phyloP scores from a whole-genome alignment of 2,888 invertebrate genomes.

The Oscheius onirici region DNA sequence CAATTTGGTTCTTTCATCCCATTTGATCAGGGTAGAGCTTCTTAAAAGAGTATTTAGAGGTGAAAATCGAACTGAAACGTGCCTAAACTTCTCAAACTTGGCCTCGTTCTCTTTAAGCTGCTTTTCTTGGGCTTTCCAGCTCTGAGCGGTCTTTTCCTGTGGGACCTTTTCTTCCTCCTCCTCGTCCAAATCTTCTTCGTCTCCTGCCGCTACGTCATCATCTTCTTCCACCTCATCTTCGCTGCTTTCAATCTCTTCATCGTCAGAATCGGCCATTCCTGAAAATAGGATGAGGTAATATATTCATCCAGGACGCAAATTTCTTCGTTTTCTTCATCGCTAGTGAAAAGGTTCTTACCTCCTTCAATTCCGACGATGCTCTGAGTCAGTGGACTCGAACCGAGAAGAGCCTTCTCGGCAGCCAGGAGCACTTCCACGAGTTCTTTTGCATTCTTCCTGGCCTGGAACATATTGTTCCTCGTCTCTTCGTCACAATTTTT shows the following conservation, averaged over 20 bases:
- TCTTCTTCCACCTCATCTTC: constrained; percentile 56
- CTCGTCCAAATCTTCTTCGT: constrained; percentile 10
- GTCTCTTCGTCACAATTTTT: constrained; percentile 46
- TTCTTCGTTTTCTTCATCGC: no score
- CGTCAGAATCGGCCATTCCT: constrained; percentile 45
- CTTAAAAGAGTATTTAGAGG: no score
- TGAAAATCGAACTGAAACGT: no score
- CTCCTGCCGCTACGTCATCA: constrained; percentile 32
- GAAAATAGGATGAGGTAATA: background rate
- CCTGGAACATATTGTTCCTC: constrained; percentile 39
- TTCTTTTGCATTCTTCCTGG: constrained; percentile 45
- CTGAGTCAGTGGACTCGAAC: constrained; percentile 22
- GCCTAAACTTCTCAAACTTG: constrained; percentile 43
- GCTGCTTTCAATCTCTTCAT: constrained; percentile 66
- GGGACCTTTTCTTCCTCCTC: constrained; percentile 13
- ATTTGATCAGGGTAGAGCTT: constrained; percentile 86
- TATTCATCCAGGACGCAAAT: no score
- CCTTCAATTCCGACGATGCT: constrained; percentile 20
- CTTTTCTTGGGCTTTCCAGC: constrained; percentile 8
- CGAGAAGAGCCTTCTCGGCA: constrained; percentile 29
- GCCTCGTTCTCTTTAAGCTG: constrained; percentile 28
- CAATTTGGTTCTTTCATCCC: constrained; percentile 89
- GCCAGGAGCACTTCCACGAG: constrained; percentile 38
- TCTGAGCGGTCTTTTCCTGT: constrained; percentile 13
- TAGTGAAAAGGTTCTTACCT: constrained; percentile 3